These are phyloP conservation scores for Diarsia rubi DNA, from an alignment of 2,888 invertebrate genomes.

Conservation along the genomic window DNA sequence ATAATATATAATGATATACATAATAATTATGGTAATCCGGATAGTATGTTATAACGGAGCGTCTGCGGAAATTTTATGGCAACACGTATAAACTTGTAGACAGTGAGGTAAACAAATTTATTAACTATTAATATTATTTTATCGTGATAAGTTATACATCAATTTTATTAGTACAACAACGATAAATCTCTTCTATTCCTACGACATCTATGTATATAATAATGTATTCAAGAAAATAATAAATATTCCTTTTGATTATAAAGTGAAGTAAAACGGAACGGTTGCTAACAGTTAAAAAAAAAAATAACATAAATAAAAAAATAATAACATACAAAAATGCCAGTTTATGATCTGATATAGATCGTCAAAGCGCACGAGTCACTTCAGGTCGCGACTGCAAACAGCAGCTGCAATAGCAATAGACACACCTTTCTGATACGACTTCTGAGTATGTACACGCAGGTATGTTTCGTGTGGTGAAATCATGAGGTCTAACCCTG, in stretches of 20 bases:
- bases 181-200: conserved; percentile 53
- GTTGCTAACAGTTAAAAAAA: neutral
- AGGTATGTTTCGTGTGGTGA: no score
- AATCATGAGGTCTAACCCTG: neutral
- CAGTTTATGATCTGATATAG: neutral
- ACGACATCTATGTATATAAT: conserved; percentile 37
- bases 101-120: conserved; percentile 26
- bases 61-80: neutral
- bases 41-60: neutral
- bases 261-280: conserved; percentile 2
- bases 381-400: neutral
- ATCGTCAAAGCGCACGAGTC: conserved; percentile 6
- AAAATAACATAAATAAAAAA: no score
- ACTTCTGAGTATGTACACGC: neutral
- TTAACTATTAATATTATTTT: conserved; percentile 34
- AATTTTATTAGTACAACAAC: conserved; percentile 46
- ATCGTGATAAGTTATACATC: conserved; percentile 43
- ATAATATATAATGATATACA: no score
- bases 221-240: conserved; percentile 26
- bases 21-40: no score
- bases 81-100: neutral
- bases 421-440: neutral
- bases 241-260: conserved; percentile 1
- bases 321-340: conserved; percentile 1
- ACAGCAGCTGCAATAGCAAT: neutral